These are phyloP conservation scores for Cataglyphis hispanica DNA, from an alignment of 1,140 invertebrate species.

Conservation along the genomic window DNA sequence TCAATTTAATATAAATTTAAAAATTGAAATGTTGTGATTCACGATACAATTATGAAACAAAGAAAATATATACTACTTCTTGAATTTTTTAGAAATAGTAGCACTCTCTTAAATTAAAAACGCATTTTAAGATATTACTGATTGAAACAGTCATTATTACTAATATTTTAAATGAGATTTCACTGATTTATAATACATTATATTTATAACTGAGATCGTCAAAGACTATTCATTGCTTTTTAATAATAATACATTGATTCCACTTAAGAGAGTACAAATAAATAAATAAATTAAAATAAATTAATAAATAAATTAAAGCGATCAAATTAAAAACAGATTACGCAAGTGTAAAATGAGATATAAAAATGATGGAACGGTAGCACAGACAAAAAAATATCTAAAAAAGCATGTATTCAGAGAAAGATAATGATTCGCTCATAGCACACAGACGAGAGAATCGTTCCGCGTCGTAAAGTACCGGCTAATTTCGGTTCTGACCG, in stretches of 20 bases:
- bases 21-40: not conserved
- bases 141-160: no score
- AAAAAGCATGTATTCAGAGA: not conserved
- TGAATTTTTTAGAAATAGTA: not conserved
- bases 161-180: no score
- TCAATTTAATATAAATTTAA: slow-evolving; percentile 6
- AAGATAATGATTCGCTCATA: not conserved
- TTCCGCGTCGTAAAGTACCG: slow-evolving; percentile 10
- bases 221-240: not conserved
- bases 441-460: slow-evolving; percentile 1
- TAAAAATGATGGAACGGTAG: not conserved
- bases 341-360: not conserved
- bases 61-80: not conserved
- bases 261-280: not conserved
- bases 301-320: not conserved
- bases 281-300: not conserved
- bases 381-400: not conserved
- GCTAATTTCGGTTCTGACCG: slow-evolving; percentile 38
- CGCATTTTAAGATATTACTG: no score
- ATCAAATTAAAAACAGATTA: slow-evolving; percentile 2
- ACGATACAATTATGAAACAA: not conserved
- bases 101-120: no score
- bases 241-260: no score
- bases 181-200: no score
- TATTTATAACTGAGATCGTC: no score